Base-by-base conservation (phyloP, 2,113 vertebrate species). In the Sphyrna mokarran region DNA sequence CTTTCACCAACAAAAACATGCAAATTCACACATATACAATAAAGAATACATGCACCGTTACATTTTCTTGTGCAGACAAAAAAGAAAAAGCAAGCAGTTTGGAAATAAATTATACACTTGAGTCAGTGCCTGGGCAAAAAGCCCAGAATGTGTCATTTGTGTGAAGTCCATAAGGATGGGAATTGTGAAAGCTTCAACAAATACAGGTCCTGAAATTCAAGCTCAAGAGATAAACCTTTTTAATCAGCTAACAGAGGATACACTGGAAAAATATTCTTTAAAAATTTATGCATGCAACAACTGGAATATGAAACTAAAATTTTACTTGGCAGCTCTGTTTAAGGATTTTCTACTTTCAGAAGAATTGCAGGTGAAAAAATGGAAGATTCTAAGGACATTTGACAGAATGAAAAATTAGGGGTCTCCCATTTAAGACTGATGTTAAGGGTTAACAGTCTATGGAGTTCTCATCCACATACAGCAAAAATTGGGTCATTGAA, bases 161-260 rank as follows among this genome's bases (percentile, higher is more conserved):
- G 89, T 68, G 33, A 93, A 61, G 26, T 93, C 89, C 61, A 93
- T 61, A 68, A 68, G 33, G 33, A n/a, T 18, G 22, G 33, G 66
- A 93, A 37, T 63, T 93, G 87, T 61, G 61, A 68, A 37, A 93
- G 33, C n/a, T 93, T 91, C n/a, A 93, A 91, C 87, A 91, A 93
- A 37, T 91, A 66, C 13, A 68, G 89, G 61, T 20, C 54, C 58
- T 13, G 6, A 91, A 91, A 63, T 58, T n/a, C 29, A 91, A 61
- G 22, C 14, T n/a, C 29, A 90, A 33, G 14, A n/a, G 0, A 63
- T 16, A n/a, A 61, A 16, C 23, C 13, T 54, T 89, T 87, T 58
- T 26, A 26, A 29, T 58, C 9, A 26, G 43, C 43, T 29, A 9
- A 18, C 58, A 89, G 43, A 89, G 48, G 16, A 20, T 83, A 83